phyloP scores from a whole-genome alignment of 2,113 vertebrate species.

The Caranx ignobilis region DNA sequence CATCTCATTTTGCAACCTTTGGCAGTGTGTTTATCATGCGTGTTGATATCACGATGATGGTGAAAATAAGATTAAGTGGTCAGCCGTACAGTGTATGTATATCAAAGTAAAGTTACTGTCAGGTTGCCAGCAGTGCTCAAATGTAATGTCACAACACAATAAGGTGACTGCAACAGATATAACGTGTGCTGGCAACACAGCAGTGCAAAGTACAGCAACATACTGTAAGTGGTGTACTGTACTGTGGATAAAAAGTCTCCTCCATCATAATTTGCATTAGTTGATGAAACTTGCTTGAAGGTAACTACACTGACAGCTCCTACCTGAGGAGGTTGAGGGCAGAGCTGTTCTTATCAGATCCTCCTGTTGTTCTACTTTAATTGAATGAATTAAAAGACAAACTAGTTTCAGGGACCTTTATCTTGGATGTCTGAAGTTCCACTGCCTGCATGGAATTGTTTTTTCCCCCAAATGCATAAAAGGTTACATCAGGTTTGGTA shows the following conservation, averaged over 20 bases:
- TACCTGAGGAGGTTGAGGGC: background rate
- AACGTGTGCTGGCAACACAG: too few species aligned
- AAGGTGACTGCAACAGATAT: too few species aligned
- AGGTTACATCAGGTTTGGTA: background rate
- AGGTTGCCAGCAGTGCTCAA: too few species aligned
- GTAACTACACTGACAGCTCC: background rate
- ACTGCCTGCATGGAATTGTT: background rate
- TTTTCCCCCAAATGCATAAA: background rate
- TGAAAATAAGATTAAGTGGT: too few species aligned
- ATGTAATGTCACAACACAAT: too few species aligned
- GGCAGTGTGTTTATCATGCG: too few species aligned
- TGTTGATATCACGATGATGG: too few species aligned
- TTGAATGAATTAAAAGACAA: conserved; percentile 9
- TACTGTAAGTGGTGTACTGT: too few species aligned
- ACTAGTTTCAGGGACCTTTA: conserved; percentile 2
- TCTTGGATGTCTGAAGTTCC: conserved; percentile 4
- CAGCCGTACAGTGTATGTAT: too few species aligned
- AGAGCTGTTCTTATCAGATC: background rate
- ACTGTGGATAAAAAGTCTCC: background rate
- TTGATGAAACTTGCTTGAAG: background rate
- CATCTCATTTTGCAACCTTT: too few species aligned
- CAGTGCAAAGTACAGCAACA: too few species aligned
- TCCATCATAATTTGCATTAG: background rate
- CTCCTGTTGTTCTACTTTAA: conserved; percentile 10
- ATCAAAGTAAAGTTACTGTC: too few species aligned